Evolutionary conservation across 2,888 invertebrate genomes (phyloP).

Genomic region (Ochropacha duplaris): DNA sequence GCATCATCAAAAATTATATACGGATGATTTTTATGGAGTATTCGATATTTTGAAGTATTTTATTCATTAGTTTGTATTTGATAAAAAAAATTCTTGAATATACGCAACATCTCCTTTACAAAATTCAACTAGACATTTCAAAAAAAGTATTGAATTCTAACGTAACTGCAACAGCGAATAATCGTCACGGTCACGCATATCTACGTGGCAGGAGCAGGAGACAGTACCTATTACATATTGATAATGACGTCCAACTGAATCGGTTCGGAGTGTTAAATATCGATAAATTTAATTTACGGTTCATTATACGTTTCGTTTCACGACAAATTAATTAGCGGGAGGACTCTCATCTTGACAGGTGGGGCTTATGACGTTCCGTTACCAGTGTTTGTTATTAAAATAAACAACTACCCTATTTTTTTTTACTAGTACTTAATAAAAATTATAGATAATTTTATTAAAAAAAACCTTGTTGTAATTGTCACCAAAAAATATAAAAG

Average conservation of each 20-base stretch:
- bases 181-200: not conserved
- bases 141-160: not conserved
- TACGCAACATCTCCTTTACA: no score
- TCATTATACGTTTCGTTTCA: not conserved
- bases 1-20: no score
- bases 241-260: not conserved
- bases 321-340: not conserved
- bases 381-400: not conserved
- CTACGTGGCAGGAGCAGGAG: no score
- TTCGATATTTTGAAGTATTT: no score
- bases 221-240: not conserved
- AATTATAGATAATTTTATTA: no score
- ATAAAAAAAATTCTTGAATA: no score
- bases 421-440: not conserved
- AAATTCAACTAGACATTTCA: not conserved
- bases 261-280: not conserved
- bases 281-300: not conserved
- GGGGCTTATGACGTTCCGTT: not conserved
- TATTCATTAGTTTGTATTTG: no score
- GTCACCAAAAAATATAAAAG: no score
- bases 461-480: no score
- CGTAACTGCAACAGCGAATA: not conserved
- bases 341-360: not conserved
- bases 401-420: not conserved
- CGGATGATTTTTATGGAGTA: no score